phyloP scores from a whole-genome alignment of 2,888 invertebrate genomes.

The Agriopis marginaria region DNA sequence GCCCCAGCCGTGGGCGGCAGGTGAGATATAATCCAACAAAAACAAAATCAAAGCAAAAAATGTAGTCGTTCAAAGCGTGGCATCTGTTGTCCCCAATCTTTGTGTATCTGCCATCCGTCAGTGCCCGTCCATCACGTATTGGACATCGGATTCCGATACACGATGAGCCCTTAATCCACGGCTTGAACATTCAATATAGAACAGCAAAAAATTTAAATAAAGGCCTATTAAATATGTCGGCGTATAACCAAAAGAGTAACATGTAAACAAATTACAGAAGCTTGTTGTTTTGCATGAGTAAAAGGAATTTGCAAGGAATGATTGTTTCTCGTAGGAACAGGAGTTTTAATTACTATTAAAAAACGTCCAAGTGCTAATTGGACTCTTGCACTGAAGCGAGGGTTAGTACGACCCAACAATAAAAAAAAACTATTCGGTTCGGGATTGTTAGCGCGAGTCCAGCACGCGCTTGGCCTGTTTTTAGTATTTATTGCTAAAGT shows the following conservation, averaged over 20 bases:
- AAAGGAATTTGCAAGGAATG: slow-evolving; percentile 30
- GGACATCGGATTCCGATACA: slow-evolving; percentile 38
- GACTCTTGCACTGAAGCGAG: too few relatives aligned
- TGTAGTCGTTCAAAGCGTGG: slow-evolving; percentile 32
- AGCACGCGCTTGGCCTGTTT: too few relatives aligned
- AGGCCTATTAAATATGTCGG: neutral
- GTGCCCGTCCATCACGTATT: slow-evolving; percentile 25
- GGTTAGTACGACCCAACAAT: too few relatives aligned
- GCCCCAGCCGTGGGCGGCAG: neutral
- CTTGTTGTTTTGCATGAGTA: slow-evolving; percentile 25
- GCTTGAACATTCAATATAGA: slow-evolving; percentile 28
- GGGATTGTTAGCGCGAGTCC: too few relatives aligned
- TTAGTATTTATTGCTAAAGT: too few relatives aligned
- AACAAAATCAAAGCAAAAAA: slow-evolving; percentile 8
- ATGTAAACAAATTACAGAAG: slow-evolving; percentile 14
- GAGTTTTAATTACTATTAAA: slow-evolving; percentile 60
- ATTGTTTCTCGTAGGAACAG: slow-evolving; percentile 37
- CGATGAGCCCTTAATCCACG: slow-evolving; percentile 43
- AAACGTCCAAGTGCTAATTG: slow-evolving; percentile 13
- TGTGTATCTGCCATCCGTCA: slow-evolving; percentile 42
- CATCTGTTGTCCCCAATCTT: slow-evolving; percentile 39
- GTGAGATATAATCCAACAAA: neutral
- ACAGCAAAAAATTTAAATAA: slow-evolving; percentile 4
- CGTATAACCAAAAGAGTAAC: neutral
- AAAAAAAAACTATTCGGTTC: too few relatives aligned